phyloP scores from a whole-genome alignment of 2,888 invertebrate genomes.

The Scelioninae gen. 2 region DNA sequence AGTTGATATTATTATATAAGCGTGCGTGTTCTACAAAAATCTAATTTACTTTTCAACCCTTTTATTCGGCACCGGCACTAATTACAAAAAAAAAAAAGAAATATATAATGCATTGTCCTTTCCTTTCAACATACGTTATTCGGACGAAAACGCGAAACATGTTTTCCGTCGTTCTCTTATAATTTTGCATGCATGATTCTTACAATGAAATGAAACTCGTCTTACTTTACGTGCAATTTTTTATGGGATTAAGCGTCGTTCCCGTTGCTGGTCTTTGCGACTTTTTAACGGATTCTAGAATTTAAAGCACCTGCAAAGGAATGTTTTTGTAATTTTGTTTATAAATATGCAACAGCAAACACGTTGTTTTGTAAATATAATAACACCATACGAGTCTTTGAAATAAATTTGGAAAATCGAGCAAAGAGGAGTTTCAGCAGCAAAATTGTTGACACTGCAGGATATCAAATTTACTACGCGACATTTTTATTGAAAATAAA shows the following conservation, averaged over 20 bases:
- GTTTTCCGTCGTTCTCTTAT: background rate
- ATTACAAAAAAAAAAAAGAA: constrained; percentile 32
- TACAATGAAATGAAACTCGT: constrained; percentile 21
- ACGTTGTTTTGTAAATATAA: too few relatives aligned
- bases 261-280: background rate
- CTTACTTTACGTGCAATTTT: constrained; percentile 14
- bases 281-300: too few relatives aligned
- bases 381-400: too few relatives aligned
- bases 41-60: constrained; percentile 31
- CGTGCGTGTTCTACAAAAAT: constrained; percentile 20
- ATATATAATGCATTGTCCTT: constrained; percentile 14
- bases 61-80: constrained; percentile 18
- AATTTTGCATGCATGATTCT: constrained; percentile 28
- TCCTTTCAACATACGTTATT: constrained; percentile 2
- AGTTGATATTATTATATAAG: constrained; percentile 21
- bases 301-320: too few relatives aligned
- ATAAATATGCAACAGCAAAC: too few relatives aligned
- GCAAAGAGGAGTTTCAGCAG: too few relatives aligned
- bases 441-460: too few relatives aligned
- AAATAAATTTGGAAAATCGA: too few relatives aligned
- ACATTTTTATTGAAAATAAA: too few relatives aligned
- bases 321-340: too few relatives aligned
- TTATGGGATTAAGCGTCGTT: background rate
- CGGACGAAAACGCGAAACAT: background rate
- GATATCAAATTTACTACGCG: too few relatives aligned